Conservation (phyloP, 2,113 vertebrate species). For the Eulacestoma nigropectus region DNA sequence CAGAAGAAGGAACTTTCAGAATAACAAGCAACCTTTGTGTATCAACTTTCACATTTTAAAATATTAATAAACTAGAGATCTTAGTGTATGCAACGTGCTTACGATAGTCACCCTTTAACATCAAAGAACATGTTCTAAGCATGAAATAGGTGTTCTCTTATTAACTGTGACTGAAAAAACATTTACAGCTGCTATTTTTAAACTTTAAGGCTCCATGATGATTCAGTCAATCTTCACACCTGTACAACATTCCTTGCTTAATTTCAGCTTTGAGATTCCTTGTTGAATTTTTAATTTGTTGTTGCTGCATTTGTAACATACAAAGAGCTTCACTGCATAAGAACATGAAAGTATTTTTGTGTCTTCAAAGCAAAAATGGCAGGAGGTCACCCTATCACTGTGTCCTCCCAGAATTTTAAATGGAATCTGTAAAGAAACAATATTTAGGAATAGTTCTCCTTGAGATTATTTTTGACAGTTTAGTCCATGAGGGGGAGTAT, state of each 20-base stretch:
- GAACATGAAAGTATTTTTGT: constrained; percentile 63
- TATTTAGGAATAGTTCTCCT: background rate
- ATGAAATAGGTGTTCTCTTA: background rate
- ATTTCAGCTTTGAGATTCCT: background rate
- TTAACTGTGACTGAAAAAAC: background rate
- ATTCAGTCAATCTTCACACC: background rate
- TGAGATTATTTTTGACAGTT: background rate
- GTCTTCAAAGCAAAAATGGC: constrained; percentile 68
- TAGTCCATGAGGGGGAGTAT: background rate
- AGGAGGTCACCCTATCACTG: constrained; percentile 51
- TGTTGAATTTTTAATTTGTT: background rate
- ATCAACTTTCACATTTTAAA: background rate
- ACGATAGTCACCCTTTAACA: background rate
- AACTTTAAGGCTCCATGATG: background rate
- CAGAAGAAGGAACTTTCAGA: background rate
- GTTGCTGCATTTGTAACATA: background rate
- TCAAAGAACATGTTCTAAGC: background rate
- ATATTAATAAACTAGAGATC: background rate
- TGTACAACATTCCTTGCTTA: background rate
- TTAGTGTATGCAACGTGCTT: background rate
- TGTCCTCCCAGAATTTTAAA: constrained; percentile 61
- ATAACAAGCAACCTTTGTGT: background rate
- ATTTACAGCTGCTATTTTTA: background rate
- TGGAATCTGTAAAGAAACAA: constrained; percentile 48
- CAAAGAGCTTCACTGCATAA: constrained; percentile 59